Evolutionary conservation across 1,140 invertebrate genomes (phyloP).

Genomic region (Thereuonema tuberculata): DNA sequence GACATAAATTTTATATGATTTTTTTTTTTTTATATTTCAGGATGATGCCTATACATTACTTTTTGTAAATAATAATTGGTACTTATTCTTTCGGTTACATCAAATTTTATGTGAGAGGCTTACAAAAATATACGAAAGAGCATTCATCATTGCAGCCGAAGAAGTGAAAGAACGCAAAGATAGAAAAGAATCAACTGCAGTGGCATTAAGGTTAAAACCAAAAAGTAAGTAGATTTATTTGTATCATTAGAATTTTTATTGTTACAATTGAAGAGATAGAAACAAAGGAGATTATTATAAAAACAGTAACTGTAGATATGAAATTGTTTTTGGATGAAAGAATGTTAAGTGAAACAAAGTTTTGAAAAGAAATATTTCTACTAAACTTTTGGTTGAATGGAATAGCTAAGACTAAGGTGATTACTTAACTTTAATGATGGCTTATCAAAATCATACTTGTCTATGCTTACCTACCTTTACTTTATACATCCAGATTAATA

Average conservation of each 20-base stretch:
- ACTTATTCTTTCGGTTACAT: conserved; percentile 88
- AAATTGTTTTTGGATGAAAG: too few species aligned
- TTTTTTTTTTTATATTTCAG: conserved; percentile 16
- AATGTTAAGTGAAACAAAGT: too few species aligned
- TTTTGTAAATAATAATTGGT: conserved; percentile 83
- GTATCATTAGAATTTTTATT: conserved; percentile 1
- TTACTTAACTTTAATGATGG: too few species aligned
- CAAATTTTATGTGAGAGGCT: conserved; percentile 86
- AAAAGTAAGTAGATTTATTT: conserved; percentile 44
- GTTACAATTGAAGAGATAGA: background rate
- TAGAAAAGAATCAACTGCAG: conserved; percentile 64
- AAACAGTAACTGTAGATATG: too few species aligned
- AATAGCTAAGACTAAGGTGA: too few species aligned
- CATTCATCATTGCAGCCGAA: conserved; percentile 53
- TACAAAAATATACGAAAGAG: conserved; percentile 59
- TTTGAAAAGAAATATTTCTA: too few species aligned
- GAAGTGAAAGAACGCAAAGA: conserved; percentile 45
- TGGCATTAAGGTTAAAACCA: conserved; percentile 69
- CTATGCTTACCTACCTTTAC: too few species aligned
- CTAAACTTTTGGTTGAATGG: too few species aligned
- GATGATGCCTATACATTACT: conserved; percentile 69
- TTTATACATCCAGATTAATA: too few species aligned
- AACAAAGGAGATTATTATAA: background rate
- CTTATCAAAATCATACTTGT: too few species aligned
- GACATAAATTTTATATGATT: background rate